These are phyloP conservation scores for Hypsibius dujardini DNA, from an alignment of 1,140 invertebrate species.

Conservation along the genomic window DNA sequence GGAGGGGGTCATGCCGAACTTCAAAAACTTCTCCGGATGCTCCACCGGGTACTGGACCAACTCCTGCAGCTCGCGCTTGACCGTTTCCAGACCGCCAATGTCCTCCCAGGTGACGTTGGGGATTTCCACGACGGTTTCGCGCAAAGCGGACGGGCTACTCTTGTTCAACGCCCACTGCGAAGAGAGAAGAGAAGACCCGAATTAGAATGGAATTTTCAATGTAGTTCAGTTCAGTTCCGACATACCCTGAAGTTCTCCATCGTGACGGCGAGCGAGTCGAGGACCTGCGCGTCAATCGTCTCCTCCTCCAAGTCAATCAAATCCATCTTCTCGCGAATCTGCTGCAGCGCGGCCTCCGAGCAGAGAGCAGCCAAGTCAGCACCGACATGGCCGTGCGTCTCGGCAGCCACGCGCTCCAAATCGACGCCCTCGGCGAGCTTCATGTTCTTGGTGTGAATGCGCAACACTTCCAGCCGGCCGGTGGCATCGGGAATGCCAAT, in stretches of 20 bases:
- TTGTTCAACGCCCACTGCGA: conserved; percentile 84
- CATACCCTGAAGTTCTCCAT: conserved; percentile 93
- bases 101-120: conserved; percentile 94
- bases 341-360: conserved; percentile 97
- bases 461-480: conserved; percentile 83
- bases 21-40: conserved; percentile 98
- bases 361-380: conserved; percentile 96
- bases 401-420: conserved; percentile 57
- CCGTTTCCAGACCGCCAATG: conserved; percentile 87
- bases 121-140: conserved; percentile 95
- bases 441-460: conserved; percentile 99
- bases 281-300: conserved; percentile 93
- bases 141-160: conserved; percentile 85
- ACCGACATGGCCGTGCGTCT: conserved; percentile 66
- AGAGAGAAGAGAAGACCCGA: conserved; percentile 22
- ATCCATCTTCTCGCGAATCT: conserved; percentile 99
- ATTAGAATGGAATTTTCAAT: conserved; percentile 18
- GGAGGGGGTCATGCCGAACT: conserved; percentile 99
- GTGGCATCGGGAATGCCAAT: conserved; percentile 98
- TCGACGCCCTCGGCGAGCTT: conserved; percentile 95
- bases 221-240: conserved; percentile 3
- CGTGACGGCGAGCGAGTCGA: conserved; percentile 85
- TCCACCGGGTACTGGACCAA: conserved; percentile 97
- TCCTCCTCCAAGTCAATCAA: conserved; percentile 98
- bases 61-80: conserved; percentile 93